These are phyloP conservation scores for Eucidaris tribuloides DNA, from an alignment of 35 echinoderm and acorn worm species.

Conservation along the genomic window DNA sequence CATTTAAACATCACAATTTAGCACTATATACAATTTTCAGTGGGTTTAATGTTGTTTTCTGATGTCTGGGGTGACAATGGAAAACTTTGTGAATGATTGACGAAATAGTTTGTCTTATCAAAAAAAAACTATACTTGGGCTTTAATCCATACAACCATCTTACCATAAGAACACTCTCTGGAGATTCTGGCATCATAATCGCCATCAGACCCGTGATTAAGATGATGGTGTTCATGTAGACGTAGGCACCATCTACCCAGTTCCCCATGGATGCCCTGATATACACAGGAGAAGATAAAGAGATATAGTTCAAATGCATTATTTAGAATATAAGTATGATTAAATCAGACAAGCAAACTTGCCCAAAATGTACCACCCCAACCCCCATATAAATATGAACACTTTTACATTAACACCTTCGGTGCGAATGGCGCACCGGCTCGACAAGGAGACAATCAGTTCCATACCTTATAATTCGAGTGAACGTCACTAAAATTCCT, in stretches of 20 bases:
- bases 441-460: background rate
- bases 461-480: background rate
- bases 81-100: too few relatives aligned
- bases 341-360: background rate
- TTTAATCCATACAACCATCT: too few relatives aligned
- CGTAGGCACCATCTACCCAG: constrained; percentile 8
- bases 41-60: too few relatives aligned
- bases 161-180: constrained; percentile 60
- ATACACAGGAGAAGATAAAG: background rate
- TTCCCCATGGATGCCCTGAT: constrained; percentile 16
- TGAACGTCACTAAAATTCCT: too few relatives aligned
- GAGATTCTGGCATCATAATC: constrained; percentile 41
- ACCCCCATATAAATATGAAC: background rate
- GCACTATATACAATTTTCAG: too few relatives aligned
- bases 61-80: too few relatives aligned
- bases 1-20: too few relatives aligned
- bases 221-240: constrained; percentile 47
- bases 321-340: background rate
- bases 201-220: constrained; percentile 47
- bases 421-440: background rate
- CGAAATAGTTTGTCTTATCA: too few relatives aligned
- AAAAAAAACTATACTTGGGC: too few relatives aligned
- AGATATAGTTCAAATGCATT: background rate
- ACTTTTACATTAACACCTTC: background rate
- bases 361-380: too few relatives aligned